A percentile compares a stretch with the other conserved stretches of the same genome.
Conservation (phyloP, 2,113 vertebrate genomes). For the Rhinogobius similis region DNA sequence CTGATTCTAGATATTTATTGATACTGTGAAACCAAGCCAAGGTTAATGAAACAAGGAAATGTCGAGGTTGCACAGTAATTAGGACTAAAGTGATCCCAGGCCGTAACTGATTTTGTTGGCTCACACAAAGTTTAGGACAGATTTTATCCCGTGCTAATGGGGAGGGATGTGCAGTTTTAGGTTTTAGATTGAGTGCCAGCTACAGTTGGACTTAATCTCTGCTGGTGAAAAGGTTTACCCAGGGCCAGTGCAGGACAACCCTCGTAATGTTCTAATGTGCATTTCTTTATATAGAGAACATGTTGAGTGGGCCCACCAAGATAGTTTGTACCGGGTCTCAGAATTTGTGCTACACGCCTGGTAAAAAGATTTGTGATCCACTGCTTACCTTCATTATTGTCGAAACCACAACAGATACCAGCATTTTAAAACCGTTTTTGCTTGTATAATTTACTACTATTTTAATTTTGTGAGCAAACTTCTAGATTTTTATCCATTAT, state of each 20-base stretch:
- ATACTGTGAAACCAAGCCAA: constrained; percentile 33
- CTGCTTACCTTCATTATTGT: too few relatives aligned
- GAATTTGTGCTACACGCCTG: too few relatives aligned
- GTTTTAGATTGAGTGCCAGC: constrained; percentile 24
- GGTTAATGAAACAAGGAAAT: constrained; percentile 19
- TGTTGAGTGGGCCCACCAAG: too few relatives aligned
- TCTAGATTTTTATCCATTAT: constrained; percentile 42
- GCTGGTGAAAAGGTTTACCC: constrained; percentile 51
- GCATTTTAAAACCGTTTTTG: constrained; percentile 1
- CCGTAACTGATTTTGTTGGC: constrained; percentile 31
- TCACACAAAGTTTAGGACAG: constrained; percentile 35
- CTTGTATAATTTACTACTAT: constrained; percentile 30
- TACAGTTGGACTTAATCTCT: constrained; percentile 39
- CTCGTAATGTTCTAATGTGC: too few relatives aligned
- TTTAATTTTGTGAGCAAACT: not conserved
- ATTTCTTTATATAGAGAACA: too few relatives aligned
- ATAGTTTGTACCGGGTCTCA: too few relatives aligned
- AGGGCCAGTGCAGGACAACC: too few relatives aligned
- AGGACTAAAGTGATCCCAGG: constrained; percentile 41
- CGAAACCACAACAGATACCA: constrained; percentile 12
- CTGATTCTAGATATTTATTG: constrained; percentile 22
- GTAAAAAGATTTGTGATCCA: too few relatives aligned
- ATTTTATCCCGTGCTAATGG: constrained; percentile 38
- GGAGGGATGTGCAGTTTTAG: constrained; percentile 29
- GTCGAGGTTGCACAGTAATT: constrained; percentile 40